These are phyloP conservation scores for Halictus rubicundus DNA, from an alignment of 1,140 invertebrate genomes.

Conservation along the genomic window DNA sequence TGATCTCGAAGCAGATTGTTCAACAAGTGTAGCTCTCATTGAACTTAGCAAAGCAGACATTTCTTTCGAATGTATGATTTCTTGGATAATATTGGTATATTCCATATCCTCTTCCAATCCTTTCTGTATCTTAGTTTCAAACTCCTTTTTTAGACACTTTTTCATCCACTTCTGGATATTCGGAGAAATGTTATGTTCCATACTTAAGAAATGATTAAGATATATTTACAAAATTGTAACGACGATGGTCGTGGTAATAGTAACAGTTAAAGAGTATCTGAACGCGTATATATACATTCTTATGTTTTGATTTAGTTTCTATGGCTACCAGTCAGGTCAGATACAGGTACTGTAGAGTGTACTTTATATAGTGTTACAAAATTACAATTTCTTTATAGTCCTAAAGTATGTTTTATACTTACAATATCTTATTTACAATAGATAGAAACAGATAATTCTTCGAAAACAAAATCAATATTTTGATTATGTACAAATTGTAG, in stretches of 20 bases:
- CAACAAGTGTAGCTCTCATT: conserved; percentile 60
- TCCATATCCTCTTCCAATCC: conserved; percentile 64
- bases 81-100: conserved; percentile 62
- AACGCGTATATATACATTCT: conserved; percentile 11
- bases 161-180: conserved; percentile 72
- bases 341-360: background rate
- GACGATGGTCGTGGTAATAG: background rate
- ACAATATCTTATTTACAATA: conserved; percentile 8
- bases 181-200: conserved; percentile 68
- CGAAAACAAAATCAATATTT: conserved; percentile 16
- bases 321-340: conserved; percentile 12
- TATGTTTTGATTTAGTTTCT: conserved; percentile 56
- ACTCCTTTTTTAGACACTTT: conserved; percentile 72
- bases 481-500: conserved; percentile 22
- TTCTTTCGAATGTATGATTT: conserved; percentile 70
- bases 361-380: background rate
- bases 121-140: conserved; percentile 65
- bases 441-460: background rate
- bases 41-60: conserved; percentile 66
- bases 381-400: background rate
- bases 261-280: background rate
- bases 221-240: conserved; percentile 9
- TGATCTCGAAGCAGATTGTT: conserved; percentile 56
- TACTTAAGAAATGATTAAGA: conserved; percentile 34
- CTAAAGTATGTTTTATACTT: background rate